Evolutionary conservation across 2,113 vertebrate species (phyloP).

Genomic region (Hemichromis elongatus): DNA sequence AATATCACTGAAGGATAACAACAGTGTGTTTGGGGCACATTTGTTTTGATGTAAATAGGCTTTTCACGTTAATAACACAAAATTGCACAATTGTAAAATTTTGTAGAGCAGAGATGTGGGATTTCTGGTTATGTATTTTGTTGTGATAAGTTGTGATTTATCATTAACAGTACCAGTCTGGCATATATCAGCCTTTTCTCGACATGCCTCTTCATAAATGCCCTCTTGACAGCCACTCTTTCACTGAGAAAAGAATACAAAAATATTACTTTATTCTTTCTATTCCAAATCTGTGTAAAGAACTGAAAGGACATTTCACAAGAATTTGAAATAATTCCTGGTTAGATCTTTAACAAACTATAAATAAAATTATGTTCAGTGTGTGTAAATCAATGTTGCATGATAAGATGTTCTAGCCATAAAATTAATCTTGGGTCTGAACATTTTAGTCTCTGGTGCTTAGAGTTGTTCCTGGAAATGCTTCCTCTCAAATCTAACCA

Average conservation of each 20-base stretch:
- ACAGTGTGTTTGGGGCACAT: too few species aligned
- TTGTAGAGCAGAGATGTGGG: not conserved
- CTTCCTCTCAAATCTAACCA: not conserved
- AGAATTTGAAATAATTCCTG: not conserved
- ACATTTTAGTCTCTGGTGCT: not conserved
- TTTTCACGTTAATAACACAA: not conserved
- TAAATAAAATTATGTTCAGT: not conserved
- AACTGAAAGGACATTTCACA: not conserved
- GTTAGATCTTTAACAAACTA: not conserved
- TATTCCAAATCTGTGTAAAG: not conserved
- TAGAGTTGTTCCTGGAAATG: not conserved
- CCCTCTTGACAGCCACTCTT: not conserved
- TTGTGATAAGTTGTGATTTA: not conserved
- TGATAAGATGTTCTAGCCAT: not conserved
- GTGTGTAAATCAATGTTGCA: not conserved
- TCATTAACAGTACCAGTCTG: not conserved
- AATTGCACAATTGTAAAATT: not conserved
- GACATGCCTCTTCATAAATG: not conserved
- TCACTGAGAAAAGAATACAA: not conserved
- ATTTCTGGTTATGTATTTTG: not conserved
- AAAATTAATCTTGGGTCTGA: not conserved
- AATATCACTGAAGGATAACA: too few species aligned
- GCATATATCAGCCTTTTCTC: not conserved
- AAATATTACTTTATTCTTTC: not conserved
- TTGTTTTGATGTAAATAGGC: too few species aligned